These are phyloP conservation scores for Xiphophorus couchianus DNA, from an alignment of 2,113 vertebrate species.

Conservation along the genomic window DNA sequence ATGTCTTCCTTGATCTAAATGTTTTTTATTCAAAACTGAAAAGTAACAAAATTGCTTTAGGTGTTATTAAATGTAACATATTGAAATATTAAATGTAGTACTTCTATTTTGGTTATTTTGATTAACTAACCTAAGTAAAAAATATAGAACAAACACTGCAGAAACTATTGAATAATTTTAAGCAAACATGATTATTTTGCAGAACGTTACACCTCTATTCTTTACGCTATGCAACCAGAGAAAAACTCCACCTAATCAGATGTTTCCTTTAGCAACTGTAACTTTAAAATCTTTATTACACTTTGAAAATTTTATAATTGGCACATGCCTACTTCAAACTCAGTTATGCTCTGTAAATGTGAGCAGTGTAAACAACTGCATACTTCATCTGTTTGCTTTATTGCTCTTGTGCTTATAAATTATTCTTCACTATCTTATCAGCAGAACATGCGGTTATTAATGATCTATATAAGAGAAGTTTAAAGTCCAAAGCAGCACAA, in stretches of 20 bases:
- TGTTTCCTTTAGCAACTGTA: not conserved
- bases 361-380: not conserved
- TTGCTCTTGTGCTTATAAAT: not conserved
- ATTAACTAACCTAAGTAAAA: no score
- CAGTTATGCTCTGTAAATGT: not conserved
- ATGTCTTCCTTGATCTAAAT: no score
- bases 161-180: no score
- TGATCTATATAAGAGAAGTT: not conserved
- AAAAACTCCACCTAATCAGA: not conserved
- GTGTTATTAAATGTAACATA: no score
- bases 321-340: not conserved
- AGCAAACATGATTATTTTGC: no score
- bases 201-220: no score
- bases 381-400: not conserved
- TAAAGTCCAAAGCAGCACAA: conserved; percentile 42
- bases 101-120: no score
- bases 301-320: not conserved
- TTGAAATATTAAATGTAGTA: no score
- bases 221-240: not conserved
- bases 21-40: no score
- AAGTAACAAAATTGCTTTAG: no score
- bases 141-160: no score
- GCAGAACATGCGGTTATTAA: conserved; percentile 7
- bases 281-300: not conserved
- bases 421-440: conserved; percentile 32